Evolutionary conservation across 2,797 vertebrate genomes (phyloP).

Genomic region (Meriones psammophilus): DNA sequence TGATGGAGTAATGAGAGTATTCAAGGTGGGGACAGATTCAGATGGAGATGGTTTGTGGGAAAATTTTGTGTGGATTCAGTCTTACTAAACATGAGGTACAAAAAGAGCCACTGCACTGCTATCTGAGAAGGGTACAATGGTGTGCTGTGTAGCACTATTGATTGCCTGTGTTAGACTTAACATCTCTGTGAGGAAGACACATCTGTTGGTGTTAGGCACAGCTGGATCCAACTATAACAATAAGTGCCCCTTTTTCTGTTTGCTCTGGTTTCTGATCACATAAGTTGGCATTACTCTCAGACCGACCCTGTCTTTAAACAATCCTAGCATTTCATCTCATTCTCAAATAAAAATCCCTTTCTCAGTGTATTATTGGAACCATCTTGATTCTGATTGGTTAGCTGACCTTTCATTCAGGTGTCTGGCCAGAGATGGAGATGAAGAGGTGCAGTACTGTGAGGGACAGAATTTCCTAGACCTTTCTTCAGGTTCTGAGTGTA

Average conservation of each 20-base stretch:
- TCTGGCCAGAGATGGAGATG: neutral
- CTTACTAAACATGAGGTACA: neutral
- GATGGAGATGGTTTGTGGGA: neutral
- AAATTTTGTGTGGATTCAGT: slow-evolving; percentile 13
- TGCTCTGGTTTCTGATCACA: neutral
- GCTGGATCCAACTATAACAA: neutral
- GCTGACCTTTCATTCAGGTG: neutral
- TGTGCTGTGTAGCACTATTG: neutral
- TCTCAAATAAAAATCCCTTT: neutral
- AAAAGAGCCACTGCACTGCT: neutral
- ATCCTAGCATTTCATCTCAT: neutral
- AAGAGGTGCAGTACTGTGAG: neutral
- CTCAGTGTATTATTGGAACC: neutral
- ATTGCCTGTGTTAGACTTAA: neutral
- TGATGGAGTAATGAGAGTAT: neutral
- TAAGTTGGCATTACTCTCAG: neutral
- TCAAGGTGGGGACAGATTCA: neutral
- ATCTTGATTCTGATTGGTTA: neutral
- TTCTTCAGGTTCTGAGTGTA: neutral
- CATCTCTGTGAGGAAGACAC: neutral
- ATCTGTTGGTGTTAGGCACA: neutral
- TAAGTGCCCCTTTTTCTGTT: neutral
- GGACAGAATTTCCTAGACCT: neutral
- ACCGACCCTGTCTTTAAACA: neutral
- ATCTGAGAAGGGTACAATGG: neutral